Evolutionary conservation across 2,888 invertebrate genomes (phyloP).

Genomic region (Panopea generosa): DNA sequence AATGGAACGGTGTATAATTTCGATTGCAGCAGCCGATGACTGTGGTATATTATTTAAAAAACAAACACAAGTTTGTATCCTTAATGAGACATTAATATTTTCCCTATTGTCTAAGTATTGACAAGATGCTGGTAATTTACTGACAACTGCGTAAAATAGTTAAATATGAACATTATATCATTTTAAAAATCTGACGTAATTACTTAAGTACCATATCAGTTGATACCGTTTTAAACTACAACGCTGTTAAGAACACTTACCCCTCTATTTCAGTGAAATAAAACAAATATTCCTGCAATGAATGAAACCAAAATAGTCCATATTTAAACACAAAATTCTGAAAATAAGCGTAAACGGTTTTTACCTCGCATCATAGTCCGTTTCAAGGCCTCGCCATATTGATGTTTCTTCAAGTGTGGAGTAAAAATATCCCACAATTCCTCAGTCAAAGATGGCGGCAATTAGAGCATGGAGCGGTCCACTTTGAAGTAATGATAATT

Average conservation of each 20-base stretch:
- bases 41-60: too few relatives aligned
- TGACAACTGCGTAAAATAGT: background rate
- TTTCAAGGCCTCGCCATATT: conserved; percentile 67
- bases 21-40: conserved; percentile 4
- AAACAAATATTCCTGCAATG: background rate
- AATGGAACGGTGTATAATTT: background rate
- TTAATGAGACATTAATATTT: too few relatives aligned
- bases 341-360: conserved; percentile 37
- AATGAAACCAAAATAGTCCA: conserved; percentile 3
- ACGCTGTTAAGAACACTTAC: conserved; percentile 4
- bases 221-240: too few relatives aligned
- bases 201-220: too few relatives aligned
- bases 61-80: too few relatives aligned
- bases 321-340: conserved; percentile 7
- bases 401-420: conserved; percentile 43
- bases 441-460: conserved; percentile 66
- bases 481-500: conserved; percentile 27
- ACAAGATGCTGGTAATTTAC: background rate
- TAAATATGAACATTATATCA: background rate
- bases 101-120: background rate
- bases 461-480: conserved; percentile 50
- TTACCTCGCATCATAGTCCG: conserved; percentile 55
- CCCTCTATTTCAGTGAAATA: conserved; percentile 12
- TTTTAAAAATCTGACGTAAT: background rate
- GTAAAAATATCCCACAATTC: conserved; percentile 63